Base-by-base conservation (phyloP, 2,113 vertebrate species). In the Campylorhamphus procurvoides region DNA sequence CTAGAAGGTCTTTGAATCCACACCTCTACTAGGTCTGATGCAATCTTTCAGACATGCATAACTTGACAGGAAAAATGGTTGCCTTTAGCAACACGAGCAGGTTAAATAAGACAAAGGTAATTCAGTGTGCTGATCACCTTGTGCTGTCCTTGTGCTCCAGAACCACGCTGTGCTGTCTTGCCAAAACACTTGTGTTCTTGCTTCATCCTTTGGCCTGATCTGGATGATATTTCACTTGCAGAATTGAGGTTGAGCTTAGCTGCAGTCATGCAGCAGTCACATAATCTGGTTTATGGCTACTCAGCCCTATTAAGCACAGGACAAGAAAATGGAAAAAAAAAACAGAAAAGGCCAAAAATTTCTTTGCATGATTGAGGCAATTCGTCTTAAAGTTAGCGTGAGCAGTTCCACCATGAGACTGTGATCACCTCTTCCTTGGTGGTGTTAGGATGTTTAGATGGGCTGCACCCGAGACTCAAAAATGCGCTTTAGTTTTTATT, bases 1-100 rank as follows among this genome's bases (percentile, higher is more conserved):
- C 84, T 64, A 81, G 52, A 84, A 47, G 19, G 77, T 72, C 7
- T 75, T n/a, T 12, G 35, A 71, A 82, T 69, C 58, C 40, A 46
- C 44, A 52, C 83, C 58, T 80, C 49, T 79, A 53, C 74, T 49
- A 56, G 81, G 58, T 63, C 71, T 93, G 82, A 91, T 62, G 92
- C 82, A 96, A 37, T 44, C 50, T 50, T 80, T 87, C 53, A 64
- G 40, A 79, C 6, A 3, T 60, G n/a, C 40, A 23, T 64, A 91
- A 63, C 63, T 90, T 78, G 72, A 84, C 59, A 56, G 60, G 53
- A 79, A 76, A 79, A 74, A 37, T 23, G 71, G 71, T 58, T 94
- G 79, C 68, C 88, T 95, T 90, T 89, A 73, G 72, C 86, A 92
- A 92, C 50, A 59, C 24, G 66, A 18, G 23, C 77, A 84, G 58